These are phyloP conservation scores for Tridacna crocea DNA, from an alignment of 2,888 invertebrate genomes.

Conservation along the genomic window DNA sequence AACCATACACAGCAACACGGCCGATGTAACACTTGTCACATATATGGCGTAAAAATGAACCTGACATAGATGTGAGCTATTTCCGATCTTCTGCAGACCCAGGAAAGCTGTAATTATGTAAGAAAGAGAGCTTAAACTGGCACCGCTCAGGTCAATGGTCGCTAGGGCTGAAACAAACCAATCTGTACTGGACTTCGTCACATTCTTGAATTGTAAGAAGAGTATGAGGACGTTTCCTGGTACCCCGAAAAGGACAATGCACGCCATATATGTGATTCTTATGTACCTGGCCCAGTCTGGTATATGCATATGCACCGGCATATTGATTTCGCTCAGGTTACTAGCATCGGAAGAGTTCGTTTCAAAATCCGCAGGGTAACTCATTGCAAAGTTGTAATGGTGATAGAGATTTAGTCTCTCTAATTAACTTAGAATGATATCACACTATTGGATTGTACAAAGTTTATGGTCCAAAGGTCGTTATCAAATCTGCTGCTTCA, in stretches of 20 bases:
- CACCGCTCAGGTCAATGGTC: slow-evolving; percentile 1
- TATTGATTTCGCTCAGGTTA: too few species aligned
- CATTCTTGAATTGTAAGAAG: background rate
- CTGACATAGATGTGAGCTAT: background rate
- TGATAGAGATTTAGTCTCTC: too few species aligned
- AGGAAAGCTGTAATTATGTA: background rate
- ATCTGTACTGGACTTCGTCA: slow-evolving; percentile 1
- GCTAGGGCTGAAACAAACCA: slow-evolving; percentile 8
- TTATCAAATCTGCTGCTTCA: too few species aligned
- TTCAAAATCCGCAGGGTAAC: too few species aligned
- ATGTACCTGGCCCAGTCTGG: background rate
- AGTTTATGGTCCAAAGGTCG: too few species aligned
- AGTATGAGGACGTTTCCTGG: background rate
- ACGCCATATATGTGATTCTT: background rate
- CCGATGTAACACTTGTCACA: background rate
- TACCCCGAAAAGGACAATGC: background rate
- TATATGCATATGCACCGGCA: background rate
- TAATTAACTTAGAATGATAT: too few species aligned
- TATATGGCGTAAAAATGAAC: slow-evolving; percentile 14
- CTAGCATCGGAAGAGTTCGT: too few species aligned
- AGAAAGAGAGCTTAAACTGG: background rate
- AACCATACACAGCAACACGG: background rate
- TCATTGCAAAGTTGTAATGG: too few species aligned
- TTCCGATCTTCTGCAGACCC: background rate
- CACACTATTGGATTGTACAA: too few species aligned